Conservation (phyloP, 2,113 vertebrate species). For the Syngnathus typhle region DNA sequence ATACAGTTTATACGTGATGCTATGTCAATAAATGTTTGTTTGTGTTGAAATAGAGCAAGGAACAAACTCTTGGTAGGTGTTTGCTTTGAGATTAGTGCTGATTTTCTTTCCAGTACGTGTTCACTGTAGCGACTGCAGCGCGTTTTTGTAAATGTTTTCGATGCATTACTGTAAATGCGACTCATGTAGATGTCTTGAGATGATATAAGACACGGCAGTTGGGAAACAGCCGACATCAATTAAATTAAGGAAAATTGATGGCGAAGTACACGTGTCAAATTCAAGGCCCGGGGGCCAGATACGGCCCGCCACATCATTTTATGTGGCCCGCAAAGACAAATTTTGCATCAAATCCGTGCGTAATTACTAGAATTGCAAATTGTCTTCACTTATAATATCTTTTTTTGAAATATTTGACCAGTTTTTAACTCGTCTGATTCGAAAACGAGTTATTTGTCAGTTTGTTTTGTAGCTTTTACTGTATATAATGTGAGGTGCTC, state of each 20-base stretch:
- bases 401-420: too few relatives aligned
- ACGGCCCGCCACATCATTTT: too few relatives aligned
- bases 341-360: too few relatives aligned
- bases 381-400: too few relatives aligned
- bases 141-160: conserved; percentile 1
- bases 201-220: not conserved
- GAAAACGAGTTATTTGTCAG: too few relatives aligned
- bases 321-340: too few relatives aligned
- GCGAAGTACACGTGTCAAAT: not conserved
- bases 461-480: too few relatives aligned
- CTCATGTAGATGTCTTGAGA: conserved; percentile 1
- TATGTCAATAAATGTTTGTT: conserved; percentile 5
- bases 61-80: conserved; percentile 4
- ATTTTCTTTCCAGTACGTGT: not conserved
- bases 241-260: not conserved
- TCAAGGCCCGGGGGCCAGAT: too few relatives aligned
- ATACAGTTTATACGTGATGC: not conserved
- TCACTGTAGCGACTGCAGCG: not conserved
- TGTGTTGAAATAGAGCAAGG: conserved; percentile 6
- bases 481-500: too few relatives aligned
- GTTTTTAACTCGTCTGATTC: too few relatives aligned
- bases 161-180: not conserved
- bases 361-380: too few relatives aligned
- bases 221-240: not conserved
- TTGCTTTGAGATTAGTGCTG: conserved; percentile 3